A percentile compares a stretch with the other conserved stretches of the same genome.
Conservation (phyloP, 1,140 invertebrate species). For the Neelides sp. region DNA sequence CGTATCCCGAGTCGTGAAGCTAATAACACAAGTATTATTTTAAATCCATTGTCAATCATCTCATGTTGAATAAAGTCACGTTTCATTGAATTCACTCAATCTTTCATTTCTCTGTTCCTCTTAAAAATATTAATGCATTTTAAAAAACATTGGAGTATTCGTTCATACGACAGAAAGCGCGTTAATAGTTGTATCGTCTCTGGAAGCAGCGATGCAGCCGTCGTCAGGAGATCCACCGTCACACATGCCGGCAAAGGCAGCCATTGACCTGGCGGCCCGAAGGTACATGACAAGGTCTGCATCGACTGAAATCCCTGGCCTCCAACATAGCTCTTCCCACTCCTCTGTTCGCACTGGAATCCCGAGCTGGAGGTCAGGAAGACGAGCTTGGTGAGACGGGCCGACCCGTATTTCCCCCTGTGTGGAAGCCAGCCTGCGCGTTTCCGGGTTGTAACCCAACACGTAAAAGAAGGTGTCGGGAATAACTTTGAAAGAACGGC, state of each 20-base stretch:
- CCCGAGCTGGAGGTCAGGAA: conserved; percentile 65
- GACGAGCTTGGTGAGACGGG: conserved; percentile 75
- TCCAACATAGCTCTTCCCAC: conserved; percentile 83
- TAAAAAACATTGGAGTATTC: conserved; percentile 20
- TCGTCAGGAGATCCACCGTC: conserved; percentile 93
- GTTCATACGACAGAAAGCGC: conserved; percentile 69
- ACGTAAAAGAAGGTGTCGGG: conserved; percentile 36
- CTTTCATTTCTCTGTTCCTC: not conserved
- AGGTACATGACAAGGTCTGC: conserved; percentile 94
- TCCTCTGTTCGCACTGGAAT: conserved; percentile 46
- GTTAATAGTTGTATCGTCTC: conserved; percentile 96
- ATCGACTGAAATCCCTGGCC: conserved; percentile 62
- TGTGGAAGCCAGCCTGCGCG: conserved; percentile 58
- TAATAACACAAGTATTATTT: conserved; percentile 35
- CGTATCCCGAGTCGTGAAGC: conserved; percentile 86
- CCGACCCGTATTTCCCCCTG: conserved; percentile 91
- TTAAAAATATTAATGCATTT: conserved; percentile 37
- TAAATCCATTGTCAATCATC: conserved; percentile 1
- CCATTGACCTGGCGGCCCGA: conserved; percentile 85
- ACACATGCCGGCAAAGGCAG: conserved; percentile 45
- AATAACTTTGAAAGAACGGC: conserved; percentile 35
- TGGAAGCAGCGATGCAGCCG: conserved; percentile 84
- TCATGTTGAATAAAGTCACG: not conserved
- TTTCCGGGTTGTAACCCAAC: conserved; percentile 45
- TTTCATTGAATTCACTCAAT: not conserved